These are phyloP conservation scores for Pharmacophagus antenor DNA, from an alignment of 2,888 invertebrate species.

Conservation along the genomic window DNA sequence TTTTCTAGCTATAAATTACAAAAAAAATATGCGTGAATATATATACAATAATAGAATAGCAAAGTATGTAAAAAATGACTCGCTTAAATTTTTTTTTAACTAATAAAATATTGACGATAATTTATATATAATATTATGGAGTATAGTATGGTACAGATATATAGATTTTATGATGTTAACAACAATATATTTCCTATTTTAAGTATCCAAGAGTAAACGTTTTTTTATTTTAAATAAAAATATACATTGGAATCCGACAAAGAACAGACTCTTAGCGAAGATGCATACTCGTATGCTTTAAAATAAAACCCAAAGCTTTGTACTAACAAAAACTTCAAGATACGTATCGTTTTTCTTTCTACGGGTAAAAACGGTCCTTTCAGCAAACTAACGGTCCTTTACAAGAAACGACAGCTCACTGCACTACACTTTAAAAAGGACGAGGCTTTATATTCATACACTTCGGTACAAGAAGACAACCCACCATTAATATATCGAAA, in stretches of 20 bases:
- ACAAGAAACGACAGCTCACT: constrained; percentile 20
- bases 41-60: too few species aligned
- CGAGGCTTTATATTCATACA: constrained; percentile 2
- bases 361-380: constrained; percentile 24
- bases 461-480: constrained; percentile 1
- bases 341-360: constrained; percentile 19
- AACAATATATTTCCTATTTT: too few species aligned
- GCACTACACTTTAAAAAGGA: constrained; percentile 20
- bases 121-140: too few species aligned
- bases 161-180: too few species aligned
- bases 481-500: constrained; percentile 2
- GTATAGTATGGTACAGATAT: too few species aligned
- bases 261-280: background rate
- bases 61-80: too few species aligned
- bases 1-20: background rate
- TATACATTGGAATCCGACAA: background rate
- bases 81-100: too few species aligned
- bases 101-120: too few species aligned
- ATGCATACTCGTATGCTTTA: background rate
- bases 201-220: too few species aligned
- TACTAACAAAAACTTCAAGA: constrained; percentile 18
- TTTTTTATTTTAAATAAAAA: too few species aligned
- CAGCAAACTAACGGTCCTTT: constrained; percentile 22
- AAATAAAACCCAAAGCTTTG: constrained; percentile 25
- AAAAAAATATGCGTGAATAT: background rate